Evolutionary conservation across 2,888 invertebrate species (phyloP).

Genomic region (Polydrusus pterygomalis): DNA sequence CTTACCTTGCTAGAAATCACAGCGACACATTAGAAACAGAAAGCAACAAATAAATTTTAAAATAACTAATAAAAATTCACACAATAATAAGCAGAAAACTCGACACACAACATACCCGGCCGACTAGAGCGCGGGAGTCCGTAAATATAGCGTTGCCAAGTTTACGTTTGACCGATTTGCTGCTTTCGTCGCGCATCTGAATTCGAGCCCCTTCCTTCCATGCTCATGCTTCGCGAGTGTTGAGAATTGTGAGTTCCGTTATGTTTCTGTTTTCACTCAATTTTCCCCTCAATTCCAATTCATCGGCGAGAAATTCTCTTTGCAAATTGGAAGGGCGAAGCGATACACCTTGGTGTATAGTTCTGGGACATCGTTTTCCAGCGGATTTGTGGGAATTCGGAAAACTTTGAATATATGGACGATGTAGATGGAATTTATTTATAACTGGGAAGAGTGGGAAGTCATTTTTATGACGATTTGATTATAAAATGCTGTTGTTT

Average conservation of each 20-base stretch:
- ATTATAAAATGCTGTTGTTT: too few relatives aligned
- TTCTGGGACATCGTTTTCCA: background rate
- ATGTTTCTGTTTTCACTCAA: conserved; percentile 30
- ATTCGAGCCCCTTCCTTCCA: conserved; percentile 24
- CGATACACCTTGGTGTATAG: background rate
- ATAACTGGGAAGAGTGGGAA: too few relatives aligned
- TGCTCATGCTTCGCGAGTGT: conserved; percentile 19
- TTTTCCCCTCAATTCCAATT: conserved; percentile 30
- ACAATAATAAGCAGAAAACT: conserved; percentile 7
- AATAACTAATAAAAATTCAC: conserved; percentile 1
- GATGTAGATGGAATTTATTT: background rate
- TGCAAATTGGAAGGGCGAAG: conserved; percentile 13
- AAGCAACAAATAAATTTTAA: conserved; percentile 5
- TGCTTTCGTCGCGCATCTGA: conserved; percentile 18
- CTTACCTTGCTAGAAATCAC: conserved; percentile 23
- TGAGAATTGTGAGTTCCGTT: conserved; percentile 1
- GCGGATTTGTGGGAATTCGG: background rate
- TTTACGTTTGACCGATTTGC: background rate
- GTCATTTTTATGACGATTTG: too few relatives aligned
- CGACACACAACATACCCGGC: conserved; percentile 22
- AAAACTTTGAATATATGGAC: background rate
- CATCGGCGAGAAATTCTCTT: background rate
- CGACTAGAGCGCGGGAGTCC: conserved; percentile 24
- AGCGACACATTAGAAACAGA: conserved; percentile 10
- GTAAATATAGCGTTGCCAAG: conserved; percentile 29